Percentiles rank a stretch among this genome's conserved stretches.
These are phyloP conservation scores for Champsocephalus gunnari DNA, from an alignment of 2,797 vertebrate species.

Conservation along the genomic window DNA sequence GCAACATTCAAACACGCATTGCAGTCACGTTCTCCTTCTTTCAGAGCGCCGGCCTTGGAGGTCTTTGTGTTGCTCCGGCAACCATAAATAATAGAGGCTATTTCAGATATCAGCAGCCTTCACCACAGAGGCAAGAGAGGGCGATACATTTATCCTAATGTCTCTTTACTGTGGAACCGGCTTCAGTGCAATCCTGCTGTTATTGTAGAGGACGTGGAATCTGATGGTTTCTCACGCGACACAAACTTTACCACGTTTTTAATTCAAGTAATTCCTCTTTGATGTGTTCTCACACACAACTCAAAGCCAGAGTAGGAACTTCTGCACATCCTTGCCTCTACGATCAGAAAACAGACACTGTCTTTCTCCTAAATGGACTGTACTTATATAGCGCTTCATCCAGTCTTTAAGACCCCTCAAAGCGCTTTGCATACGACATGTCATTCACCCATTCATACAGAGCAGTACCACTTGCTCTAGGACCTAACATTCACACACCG, in stretches of 20 bases:
- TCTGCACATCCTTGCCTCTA: not conserved
- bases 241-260: too few relatives aligned
- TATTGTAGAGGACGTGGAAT: not conserved
- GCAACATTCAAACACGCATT: not conserved
- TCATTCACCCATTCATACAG: too few relatives aligned
- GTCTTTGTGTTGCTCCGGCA: conserved; percentile 37
- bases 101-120: conserved; percentile 38
- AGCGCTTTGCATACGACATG: too few relatives aligned
- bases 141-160: conserved; percentile 28
- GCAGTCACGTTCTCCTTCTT: not conserved
- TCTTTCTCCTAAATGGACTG: not conserved
- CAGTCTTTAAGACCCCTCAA: too few relatives aligned
- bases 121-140: conserved; percentile 6
- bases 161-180: conserved; percentile 4
- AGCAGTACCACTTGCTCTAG: too few relatives aligned
- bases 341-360: not conserved
- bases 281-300: not conserved
- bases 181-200: conserved; percentile 9
- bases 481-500: too few relatives aligned
- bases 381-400: too few relatives aligned
- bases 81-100: conserved; percentile 34
- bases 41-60: not conserved
- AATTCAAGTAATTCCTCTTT: too few relatives aligned
- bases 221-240: too few relatives aligned
- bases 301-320: not conserved